phyloP scores from a whole-genome alignment of 2,797 vertebrate genomes.

The Darevskia mixta region DNA sequence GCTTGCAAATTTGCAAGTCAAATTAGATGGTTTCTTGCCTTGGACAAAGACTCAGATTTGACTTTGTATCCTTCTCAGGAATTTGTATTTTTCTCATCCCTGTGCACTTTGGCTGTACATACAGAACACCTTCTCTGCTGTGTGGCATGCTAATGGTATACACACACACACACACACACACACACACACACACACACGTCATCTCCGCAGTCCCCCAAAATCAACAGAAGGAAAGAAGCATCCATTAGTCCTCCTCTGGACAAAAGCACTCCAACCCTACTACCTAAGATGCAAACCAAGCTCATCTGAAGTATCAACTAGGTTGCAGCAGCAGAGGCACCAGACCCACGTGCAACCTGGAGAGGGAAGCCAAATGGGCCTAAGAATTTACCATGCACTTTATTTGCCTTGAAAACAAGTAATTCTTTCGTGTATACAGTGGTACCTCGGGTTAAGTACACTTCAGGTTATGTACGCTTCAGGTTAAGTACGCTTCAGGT shows the following conservation, averaged over 20 bases:
- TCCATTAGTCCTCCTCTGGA: background rate
- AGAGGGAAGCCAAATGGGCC: background rate
- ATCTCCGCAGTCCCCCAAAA: background rate
- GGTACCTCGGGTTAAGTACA: too few species aligned
- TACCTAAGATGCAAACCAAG: background rate
- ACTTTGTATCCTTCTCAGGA: background rate
- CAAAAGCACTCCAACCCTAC: background rate
- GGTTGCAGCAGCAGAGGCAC: background rate
- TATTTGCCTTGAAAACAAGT: too few species aligned
- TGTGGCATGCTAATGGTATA: background rate
- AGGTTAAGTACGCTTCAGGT: too few species aligned
- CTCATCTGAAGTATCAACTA: background rate
- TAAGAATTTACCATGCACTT: background rate
- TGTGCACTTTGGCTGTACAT: background rate
- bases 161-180: background rate
- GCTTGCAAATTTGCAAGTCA: slow-evolving; percentile 41
- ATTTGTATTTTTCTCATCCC: background rate
- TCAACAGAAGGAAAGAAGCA: background rate
- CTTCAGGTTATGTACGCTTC: too few species aligned
- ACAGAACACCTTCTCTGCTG: too few species aligned
- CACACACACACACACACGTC: background rate
- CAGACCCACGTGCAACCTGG: background rate
- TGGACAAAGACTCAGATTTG: background rate
- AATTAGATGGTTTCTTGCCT: slow-evolving; percentile 20
- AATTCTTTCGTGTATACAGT: too few species aligned